Evolutionary conservation across 2,797 vertebrate species (phyloP), one percentile per base, ranked within the genome.

Genomic region (Premnoplex brunnescens): DNA sequence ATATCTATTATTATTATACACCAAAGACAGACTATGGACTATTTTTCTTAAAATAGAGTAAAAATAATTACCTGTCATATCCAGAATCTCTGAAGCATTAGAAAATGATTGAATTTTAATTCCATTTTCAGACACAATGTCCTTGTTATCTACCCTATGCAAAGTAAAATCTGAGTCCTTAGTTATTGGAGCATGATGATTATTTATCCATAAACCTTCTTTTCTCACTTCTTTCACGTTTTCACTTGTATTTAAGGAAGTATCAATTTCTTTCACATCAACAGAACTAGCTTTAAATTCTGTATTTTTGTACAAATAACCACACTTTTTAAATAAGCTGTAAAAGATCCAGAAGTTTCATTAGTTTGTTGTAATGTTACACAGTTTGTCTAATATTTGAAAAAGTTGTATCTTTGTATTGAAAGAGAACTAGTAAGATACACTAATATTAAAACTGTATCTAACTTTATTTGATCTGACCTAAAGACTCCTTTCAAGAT

Each of bases 311-410:
- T 89, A 72, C 4, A 9, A 82, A 79, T 14, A 95, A 82, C 78
- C 92, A 91, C 96, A 55, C 76, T 55, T 89, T 94, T 97, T 97
- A 98, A 98, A 98, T 93, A 98, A 98, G 46, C 98, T 98, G 95
- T 15, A 97, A 95, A 95, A 91, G 69, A 95, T 11, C 2, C 32
- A 95, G 37, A 64, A 92, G 59, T 77, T 54, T 72, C 15, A 59
- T 91, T 64, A 85, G 63, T 83, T 93, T 88, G 3, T 51, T 91
- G 28, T 46, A 72, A 72, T 30, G 30, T 27, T 75, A 79, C 9
- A 58, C 13, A 44, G 8, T 85, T 92, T 62, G 44, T 64, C 41
- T 52, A 89, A 66, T n/a, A 81, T 63, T 75, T 76, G 4, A 84
- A 76, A 80, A 78, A 67, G 2, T 72, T 0, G 3, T 16, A 28